Percentiles rank a stretch among this genome's conserved stretches.
These are phyloP conservation scores for Busseola fusca DNA, from an alignment of 2,888 invertebrate genomes.

Conservation along the genomic window DNA sequence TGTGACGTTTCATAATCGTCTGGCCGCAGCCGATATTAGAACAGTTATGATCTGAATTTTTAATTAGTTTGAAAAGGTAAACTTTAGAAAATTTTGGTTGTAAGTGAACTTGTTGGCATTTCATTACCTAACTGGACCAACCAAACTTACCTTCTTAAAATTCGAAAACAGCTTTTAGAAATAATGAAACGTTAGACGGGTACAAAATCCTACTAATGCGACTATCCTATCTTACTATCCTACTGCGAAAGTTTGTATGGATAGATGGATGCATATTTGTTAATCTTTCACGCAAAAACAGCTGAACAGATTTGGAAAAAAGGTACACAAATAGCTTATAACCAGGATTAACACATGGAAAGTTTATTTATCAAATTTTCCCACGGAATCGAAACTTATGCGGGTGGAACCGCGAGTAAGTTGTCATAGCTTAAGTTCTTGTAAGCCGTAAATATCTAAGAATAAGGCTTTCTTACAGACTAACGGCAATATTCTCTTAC, in stretches of 20 bases:
- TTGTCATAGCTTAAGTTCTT: not conserved
- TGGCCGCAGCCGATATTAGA: constrained; percentile 15
- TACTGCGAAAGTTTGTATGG: too few relatives aligned
- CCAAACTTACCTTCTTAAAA: not conserved
- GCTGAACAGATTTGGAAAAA: too few relatives aligned
- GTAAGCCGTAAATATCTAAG: not conserved
- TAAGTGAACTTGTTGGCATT: not conserved
- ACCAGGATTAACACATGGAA: too few relatives aligned
- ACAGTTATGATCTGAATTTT: constrained; percentile 21
- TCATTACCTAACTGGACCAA: not conserved
- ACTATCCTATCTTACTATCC: too few relatives aligned
- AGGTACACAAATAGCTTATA: too few relatives aligned
- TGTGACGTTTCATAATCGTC: constrained; percentile 46
- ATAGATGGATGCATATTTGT: too few relatives aligned
- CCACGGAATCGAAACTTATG: too few relatives aligned
- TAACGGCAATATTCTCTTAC: too few relatives aligned
- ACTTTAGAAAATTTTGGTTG: not conserved
- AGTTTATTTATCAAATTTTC: too few relatives aligned
- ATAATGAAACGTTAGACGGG: not conserved
- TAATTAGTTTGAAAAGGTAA: constrained; percentile 4
- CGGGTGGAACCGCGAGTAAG: too few relatives aligned
- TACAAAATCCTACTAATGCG: not conserved
- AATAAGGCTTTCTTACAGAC: not conserved
- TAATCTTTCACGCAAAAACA: too few relatives aligned
- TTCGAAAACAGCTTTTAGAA: not conserved